Percentiles rank a stretch among this genome's conserved stretches.
Evolutionary conservation across 2,113 vertebrate species (phyloP).

Genomic region (Oceanodroma tethys): DNA sequence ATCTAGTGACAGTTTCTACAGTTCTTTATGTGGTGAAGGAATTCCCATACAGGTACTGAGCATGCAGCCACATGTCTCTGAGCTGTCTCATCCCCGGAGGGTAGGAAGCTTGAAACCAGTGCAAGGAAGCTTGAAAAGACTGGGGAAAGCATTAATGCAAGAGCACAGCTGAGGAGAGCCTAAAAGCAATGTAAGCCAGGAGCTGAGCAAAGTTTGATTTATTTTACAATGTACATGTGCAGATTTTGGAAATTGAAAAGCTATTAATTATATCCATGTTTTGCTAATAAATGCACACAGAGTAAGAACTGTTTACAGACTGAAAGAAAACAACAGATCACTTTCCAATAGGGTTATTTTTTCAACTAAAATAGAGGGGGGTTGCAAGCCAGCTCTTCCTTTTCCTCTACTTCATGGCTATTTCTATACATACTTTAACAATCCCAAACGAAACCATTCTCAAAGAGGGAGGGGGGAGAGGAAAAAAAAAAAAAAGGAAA

Average conservation of each 20-base stretch:
- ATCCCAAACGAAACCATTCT: conserved; percentile 24
- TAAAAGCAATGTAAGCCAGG: not conserved
- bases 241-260: not conserved
- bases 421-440: conserved; percentile 55
- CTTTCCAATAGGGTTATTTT: conserved; percentile 13
- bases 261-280: not conserved
- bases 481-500: not conserved
- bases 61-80: not conserved
- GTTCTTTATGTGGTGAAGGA: not conserved
- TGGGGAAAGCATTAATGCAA: not conserved
- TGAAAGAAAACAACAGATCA: not conserved
- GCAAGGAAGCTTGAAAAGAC: not conserved
- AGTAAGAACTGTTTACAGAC: not conserved
- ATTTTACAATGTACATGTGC: not conserved
- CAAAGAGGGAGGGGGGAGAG: not conserved
- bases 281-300: not conserved
- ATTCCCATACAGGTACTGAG: not conserved
- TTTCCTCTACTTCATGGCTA: conserved; percentile 48
- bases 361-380: not conserved
- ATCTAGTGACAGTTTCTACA: not conserved
- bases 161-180: not conserved
- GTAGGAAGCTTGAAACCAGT: not conserved
- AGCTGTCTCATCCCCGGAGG: not conserved
- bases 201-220: not conserved
- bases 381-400: conserved; percentile 30